These are phyloP conservation scores for Hydrozoanthus gracilis DNA, from an alignment of 92 coral and sea anemone genomes.

Conservation along the genomic window DNA sequence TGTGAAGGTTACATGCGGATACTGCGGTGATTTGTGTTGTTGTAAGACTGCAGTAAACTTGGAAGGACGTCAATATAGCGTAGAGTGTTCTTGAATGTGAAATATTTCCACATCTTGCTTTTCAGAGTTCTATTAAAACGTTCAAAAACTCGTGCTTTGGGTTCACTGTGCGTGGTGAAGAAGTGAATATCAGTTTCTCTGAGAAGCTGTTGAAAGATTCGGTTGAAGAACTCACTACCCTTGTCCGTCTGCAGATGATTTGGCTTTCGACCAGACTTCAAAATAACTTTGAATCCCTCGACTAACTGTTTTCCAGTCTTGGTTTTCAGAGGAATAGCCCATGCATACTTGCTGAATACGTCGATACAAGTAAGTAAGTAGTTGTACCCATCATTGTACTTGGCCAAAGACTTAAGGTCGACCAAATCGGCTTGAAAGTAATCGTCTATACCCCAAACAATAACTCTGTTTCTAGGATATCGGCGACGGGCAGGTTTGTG, in stretches of 20 bases:
- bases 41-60: slow-evolving; percentile 51
- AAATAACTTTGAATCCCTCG: neutral
- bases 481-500: slow-evolving; percentile 48
- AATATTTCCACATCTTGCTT: too few species aligned
- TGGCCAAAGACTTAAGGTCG: slow-evolving; percentile 39
- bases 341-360: too few species aligned
- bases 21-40: slow-evolving; percentile 57
- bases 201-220: slow-evolving; percentile 37
- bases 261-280: neutral
- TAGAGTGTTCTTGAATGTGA: slow-evolving; percentile 37
- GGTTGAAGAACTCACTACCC: slow-evolving; percentile 44
- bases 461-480: slow-evolving; percentile 48
- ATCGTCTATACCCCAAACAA: slow-evolving; percentile 38
- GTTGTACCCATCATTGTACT: slow-evolving; percentile 48
- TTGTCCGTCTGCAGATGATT: too few species aligned
- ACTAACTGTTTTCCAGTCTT: neutral
- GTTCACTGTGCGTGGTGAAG: slow-evolving; percentile 41
- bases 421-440: slow-evolving; percentile 54
- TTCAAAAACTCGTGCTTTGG: too few species aligned
- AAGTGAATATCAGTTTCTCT: slow-evolving; percentile 35
- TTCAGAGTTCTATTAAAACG: too few species aligned
- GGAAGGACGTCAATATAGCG: slow-evolving; percentile 39
- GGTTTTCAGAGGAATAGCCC: neutral
- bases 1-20: slow-evolving; percentile 46
- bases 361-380: slow-evolving; percentile 46